A percentile compares a stretch with the other conserved stretches of the same genome.
Conservation (phyloP, 1,140 invertebrate genomes). For the Pogonognathellus flavescens region DNA sequence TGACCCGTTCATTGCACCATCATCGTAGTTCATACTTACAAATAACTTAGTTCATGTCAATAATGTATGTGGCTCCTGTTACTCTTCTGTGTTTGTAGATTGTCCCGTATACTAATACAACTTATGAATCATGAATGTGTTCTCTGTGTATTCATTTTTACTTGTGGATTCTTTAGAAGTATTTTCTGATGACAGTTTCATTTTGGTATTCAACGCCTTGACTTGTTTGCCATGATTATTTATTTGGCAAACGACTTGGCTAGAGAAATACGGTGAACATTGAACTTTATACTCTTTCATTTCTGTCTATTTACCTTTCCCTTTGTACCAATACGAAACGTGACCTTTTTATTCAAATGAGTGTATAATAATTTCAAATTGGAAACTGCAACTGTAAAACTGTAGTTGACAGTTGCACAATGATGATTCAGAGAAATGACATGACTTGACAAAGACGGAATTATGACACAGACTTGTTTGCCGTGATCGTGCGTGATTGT, state of each 20-base stretch:
- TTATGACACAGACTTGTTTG: slow-evolving; percentile 30
- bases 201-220: not conserved
- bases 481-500: slow-evolving; percentile 52
- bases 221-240: not conserved
- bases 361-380: slow-evolving; percentile 18
- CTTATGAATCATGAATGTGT: too few relatives aligned
- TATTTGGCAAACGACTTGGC: not conserved
- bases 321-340: not conserved
- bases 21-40: not conserved
- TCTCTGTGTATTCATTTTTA: too few relatives aligned
- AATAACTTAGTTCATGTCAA: not conserved
- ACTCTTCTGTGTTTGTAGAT: too few relatives aligned
- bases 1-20: slow-evolving; percentile 20
- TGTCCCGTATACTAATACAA: too few relatives aligned
- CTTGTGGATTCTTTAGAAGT: too few relatives aligned
- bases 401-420: slow-evolving; percentile 28
- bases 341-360: slow-evolving; percentile 13
- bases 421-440: slow-evolving; percentile 3
- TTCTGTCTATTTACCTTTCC: not conserved
- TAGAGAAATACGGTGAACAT: not conserved
- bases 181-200: too few relatives aligned
- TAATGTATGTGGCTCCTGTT: not conserved
- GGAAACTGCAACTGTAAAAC: slow-evolving; percentile 16
- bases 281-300: not conserved
- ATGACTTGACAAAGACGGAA: not conserved